Percentiles rank a stretch among this genome's conserved stretches.
Evolutionary conservation across 2,797 vertebrate genomes (phyloP).

Genomic region (Crocidura indochinensis): DNA sequence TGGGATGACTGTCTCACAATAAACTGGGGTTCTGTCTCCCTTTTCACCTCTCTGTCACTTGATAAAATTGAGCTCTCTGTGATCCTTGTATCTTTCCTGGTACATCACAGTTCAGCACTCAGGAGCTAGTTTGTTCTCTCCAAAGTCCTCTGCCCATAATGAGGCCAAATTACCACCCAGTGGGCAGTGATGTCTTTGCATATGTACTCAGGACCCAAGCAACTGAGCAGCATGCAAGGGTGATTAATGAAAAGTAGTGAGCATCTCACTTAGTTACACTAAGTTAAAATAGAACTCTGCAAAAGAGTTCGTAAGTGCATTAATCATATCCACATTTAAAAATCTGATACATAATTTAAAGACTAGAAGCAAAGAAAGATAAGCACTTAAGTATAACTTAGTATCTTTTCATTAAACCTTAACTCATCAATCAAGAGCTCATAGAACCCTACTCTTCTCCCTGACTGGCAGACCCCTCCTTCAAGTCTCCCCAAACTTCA

Average conservation of each 20-base stretch:
- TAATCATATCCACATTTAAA: conserved; percentile 84
- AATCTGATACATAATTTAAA: conserved; percentile 85
- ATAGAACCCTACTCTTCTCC: conserved; percentile 45
- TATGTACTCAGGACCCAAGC: conserved; percentile 40
- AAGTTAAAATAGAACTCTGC: conserved; percentile 81
- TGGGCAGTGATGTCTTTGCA: neutral
- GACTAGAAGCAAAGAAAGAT: conserved; percentile 82
- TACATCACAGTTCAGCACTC: neutral
- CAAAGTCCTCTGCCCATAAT: neutral
- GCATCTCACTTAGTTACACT: conserved; percentile 51
- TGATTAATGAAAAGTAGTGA: conserved; percentile 59
- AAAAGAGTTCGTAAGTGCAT: conserved; percentile 75
- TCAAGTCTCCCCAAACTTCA: neutral
- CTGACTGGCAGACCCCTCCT: neutral
- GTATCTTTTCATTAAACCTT: conserved; percentile 82
- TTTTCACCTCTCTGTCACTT: neutral
- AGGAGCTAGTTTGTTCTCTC: conserved; percentile 3
- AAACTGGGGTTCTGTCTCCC: neutral
- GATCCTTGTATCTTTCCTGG: neutral
- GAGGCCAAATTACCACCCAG: conserved; percentile 24
- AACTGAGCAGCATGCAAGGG: neutral
- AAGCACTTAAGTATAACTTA: conserved; percentile 81
- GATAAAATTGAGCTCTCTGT: neutral
- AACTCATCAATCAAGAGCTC: conserved; percentile 71
- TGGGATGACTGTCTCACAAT: neutral